phyloP scores from a whole-genome alignment of 2,888 invertebrate species.

The Xanthorhoe designata region DNA sequence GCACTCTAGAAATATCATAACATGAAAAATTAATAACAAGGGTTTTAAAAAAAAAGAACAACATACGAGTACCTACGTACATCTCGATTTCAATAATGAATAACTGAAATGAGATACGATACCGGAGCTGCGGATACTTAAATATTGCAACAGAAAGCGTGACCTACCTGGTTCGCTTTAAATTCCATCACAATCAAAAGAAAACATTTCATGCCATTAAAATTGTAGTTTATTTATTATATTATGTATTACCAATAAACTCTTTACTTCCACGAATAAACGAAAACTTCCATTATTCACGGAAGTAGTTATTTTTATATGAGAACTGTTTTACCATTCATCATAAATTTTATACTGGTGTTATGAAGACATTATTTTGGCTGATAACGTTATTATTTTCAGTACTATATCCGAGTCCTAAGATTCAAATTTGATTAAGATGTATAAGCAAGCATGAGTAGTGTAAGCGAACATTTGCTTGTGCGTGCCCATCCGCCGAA shows the following conservation, averaged over 20 bases:
- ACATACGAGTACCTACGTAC: constrained; percentile 7
- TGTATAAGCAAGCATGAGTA: constrained; percentile 32
- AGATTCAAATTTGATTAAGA: constrained; percentile 25
- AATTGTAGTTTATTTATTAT: no score
- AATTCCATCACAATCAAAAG: constrained; percentile 19
- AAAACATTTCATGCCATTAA: not conserved
- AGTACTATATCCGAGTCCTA: constrained; percentile 27
- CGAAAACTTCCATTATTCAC: not conserved
- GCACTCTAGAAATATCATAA: constrained; percentile 6
- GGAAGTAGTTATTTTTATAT: not conserved
- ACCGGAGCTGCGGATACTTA: constrained; percentile 28
- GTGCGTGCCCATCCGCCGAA: constrained; percentile 53
- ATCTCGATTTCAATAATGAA: constrained; percentile 24
- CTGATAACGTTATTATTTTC: constrained; percentile 17
- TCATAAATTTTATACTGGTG: not conserved
- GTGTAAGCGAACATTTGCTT: constrained; percentile 48
- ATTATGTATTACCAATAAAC: not conserved
- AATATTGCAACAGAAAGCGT: constrained; percentile 33
- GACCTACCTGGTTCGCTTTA: constrained; percentile 23
- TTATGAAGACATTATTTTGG: not conserved
- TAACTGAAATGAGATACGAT: constrained; percentile 28
- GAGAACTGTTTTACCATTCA: not conserved
- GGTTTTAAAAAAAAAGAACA: constrained; percentile 16
- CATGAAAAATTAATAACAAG: constrained; percentile 9
- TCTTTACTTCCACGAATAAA: not conserved